Evolutionary conservation across 1,140 invertebrate species (phyloP).

Genomic region (Varroa destructor): DNA sequence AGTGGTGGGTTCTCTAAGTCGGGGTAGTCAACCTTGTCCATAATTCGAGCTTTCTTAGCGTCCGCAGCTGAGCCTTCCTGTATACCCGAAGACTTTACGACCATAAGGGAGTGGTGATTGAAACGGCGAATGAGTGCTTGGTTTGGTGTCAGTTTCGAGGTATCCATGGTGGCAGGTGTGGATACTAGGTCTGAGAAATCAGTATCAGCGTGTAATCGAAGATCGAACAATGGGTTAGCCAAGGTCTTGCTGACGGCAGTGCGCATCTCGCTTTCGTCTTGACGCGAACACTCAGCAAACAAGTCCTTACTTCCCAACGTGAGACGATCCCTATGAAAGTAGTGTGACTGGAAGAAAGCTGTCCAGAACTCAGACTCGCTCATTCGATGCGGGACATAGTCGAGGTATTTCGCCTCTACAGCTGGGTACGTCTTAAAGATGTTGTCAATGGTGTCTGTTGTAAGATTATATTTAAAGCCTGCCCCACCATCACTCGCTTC

Average conservation of each 20-base stretch:
- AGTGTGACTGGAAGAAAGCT: conserved; percentile 98
- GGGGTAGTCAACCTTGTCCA: conserved; percentile 28
- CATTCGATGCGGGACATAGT: conserved; percentile 89
- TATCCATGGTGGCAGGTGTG: conserved; percentile 24
- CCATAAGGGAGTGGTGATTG: conserved; percentile 95
- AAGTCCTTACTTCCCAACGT: conserved; percentile 65
- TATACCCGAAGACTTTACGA: conserved; percentile 59
- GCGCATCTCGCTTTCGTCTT: conserved; percentile 67
- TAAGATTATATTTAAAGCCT: conserved; percentile 84
- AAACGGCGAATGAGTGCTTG: conserved; percentile 84
- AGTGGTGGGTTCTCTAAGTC: not conserved
- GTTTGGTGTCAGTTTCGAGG: conserved; percentile 49
- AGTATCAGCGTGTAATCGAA: conserved; percentile 38
- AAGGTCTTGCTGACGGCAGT: conserved; percentile 62
- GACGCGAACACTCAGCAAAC: conserved; percentile 90
- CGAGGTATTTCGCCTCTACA: conserved; percentile 87
- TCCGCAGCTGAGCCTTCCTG: conserved; percentile 12
- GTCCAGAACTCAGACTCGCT: conserved; percentile 96
- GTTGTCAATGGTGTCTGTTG: conserved; percentile 86
- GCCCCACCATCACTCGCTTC: conserved; percentile 93
- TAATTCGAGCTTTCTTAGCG: conserved; percentile 30
- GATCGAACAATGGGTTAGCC: conserved; percentile 62
- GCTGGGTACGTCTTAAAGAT: conserved; percentile 99
- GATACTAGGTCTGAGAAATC: conserved; percentile 18
- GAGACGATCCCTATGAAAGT: conserved; percentile 93